Percentiles rank a stretch among this genome's conserved stretches.
phyloP scores from a whole-genome alignment of 2,797 vertebrate species.

The Tenualosa ilisha region DNA sequence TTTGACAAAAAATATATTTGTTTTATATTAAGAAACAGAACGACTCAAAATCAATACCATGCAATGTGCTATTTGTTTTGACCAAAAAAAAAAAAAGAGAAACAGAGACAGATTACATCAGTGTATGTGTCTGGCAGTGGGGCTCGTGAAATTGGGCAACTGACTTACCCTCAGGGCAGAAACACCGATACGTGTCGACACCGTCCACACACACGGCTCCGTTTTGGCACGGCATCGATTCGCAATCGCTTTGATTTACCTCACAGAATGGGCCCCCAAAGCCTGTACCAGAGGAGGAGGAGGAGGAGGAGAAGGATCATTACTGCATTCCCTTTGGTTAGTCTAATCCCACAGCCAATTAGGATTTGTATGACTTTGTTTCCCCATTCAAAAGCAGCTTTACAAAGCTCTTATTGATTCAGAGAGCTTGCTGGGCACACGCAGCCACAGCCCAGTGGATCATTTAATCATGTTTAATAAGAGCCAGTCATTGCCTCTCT shows the following conservation, averaged over 20 bases:
- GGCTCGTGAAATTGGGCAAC: background rate
- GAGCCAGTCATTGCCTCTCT: slow-evolving; percentile 67
- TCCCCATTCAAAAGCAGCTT: slow-evolving; percentile 72
- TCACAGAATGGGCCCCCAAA: slow-evolving; percentile 76
- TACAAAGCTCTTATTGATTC: slow-evolving; percentile 73
- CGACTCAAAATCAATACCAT: background rate
- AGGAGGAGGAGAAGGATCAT: slow-evolving; percentile 32
- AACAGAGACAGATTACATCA: background rate
- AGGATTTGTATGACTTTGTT: slow-evolving; percentile 74
- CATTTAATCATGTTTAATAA: slow-evolving; percentile 79
- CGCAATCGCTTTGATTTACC: slow-evolving; percentile 75
- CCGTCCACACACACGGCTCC: slow-evolving; percentile 62
- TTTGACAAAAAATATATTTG: background rate
- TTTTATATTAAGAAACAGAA: background rate
- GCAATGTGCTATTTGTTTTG: background rate
- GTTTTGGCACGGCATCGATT: slow-evolving; percentile 75
- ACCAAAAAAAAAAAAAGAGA: background rate
- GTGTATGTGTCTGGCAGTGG: background rate
- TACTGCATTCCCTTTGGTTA: slow-evolving; percentile 60
- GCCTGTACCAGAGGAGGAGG: slow-evolving; percentile 58
- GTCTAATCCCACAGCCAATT: slow-evolving; percentile 71
- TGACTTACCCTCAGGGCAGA: slow-evolving; percentile 72
- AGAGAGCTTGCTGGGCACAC: slow-evolving; percentile 62
- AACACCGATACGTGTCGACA: slow-evolving; percentile 73
- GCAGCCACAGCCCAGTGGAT: slow-evolving; percentile 72